Conservation (phyloP, 1,140 invertebrate species). For the Drosophila suzukii region DNA sequence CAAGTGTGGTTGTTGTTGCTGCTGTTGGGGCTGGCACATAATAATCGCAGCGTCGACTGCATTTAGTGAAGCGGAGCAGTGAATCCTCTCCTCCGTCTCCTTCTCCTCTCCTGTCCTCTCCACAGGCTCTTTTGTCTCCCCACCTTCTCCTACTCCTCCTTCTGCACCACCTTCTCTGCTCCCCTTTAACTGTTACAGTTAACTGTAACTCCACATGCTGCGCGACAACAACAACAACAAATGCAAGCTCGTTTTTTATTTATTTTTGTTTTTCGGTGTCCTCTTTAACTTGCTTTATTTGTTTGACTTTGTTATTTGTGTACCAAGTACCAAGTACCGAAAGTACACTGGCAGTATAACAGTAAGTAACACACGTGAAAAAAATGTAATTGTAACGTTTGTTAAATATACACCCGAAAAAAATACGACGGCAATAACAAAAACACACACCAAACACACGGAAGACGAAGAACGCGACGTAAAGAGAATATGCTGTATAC, state of each 20-base stretch:
- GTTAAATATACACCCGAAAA: conserved; percentile 37
- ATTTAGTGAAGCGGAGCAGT: conserved; percentile 47
- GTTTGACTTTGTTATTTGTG: conserved; percentile 72
- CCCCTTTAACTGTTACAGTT: conserved; percentile 23
- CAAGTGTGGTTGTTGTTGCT: conserved; percentile 54
- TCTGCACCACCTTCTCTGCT: conserved; percentile 4
- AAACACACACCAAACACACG: conserved; percentile 19
- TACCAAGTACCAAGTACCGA: conserved; percentile 24
- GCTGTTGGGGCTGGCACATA: conserved; percentile 23
- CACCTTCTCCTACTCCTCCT: conserved; percentile 3
- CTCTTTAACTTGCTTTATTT: conserved; percentile 59
- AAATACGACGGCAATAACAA: conserved; percentile 35
- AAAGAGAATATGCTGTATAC: conserved; percentile 12
- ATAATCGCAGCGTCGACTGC: conserved; percentile 41
- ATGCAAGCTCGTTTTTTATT: conserved; percentile 10
- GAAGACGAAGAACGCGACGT: conserved; percentile 28
- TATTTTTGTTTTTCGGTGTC: conserved; percentile 20
- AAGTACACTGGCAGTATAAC: conserved; percentile 1
- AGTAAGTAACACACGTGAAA: conserved; percentile 32
- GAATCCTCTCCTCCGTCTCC: conserved; percentile 7
- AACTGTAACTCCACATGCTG: conserved; percentile 33
- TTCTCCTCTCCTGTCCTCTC: background rate
- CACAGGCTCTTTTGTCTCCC: background rate
- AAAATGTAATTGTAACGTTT: conserved; percentile 32
- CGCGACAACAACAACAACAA: conserved; percentile 13